Conservation (phyloP, 2,888 invertebrate genomes). For the Hemithea aestivaria region DNA sequence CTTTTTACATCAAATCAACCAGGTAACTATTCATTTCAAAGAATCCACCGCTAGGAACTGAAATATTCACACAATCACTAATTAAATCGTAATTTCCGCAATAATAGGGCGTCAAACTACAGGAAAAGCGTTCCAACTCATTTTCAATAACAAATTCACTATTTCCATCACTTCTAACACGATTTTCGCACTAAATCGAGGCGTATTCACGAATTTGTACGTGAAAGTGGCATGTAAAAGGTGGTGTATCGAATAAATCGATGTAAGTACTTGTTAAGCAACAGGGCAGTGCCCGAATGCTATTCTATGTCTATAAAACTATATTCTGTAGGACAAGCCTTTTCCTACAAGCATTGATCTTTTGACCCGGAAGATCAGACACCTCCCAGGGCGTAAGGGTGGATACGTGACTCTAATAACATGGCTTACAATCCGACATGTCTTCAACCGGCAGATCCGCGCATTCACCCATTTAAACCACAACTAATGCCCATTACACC, state of each 20-base stretch:
- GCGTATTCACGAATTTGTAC: background rate
- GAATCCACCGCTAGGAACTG: too few species aligned
- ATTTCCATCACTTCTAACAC: background rate
- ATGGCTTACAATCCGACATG: slow-evolving; percentile 37
- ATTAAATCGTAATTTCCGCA: too few species aligned
- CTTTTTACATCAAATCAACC: too few species aligned
- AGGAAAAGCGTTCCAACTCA: too few species aligned
- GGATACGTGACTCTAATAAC: slow-evolving; percentile 36
- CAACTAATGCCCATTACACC: slow-evolving; percentile 8
- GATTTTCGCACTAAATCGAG: background rate
- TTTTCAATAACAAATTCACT: too few species aligned
- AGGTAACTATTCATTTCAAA: too few species aligned
- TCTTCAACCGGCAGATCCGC: slow-evolving; percentile 35
- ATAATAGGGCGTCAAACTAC: too few species aligned
- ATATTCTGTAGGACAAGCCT: too few species aligned
- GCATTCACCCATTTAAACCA: slow-evolving; percentile 40
- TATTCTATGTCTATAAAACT: slow-evolving; percentile 30
- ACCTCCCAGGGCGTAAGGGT: slow-evolving; percentile 20
- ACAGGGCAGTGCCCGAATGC: slow-evolving; percentile 59
- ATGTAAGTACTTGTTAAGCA: slow-evolving; percentile 46
- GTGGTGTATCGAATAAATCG: slow-evolving; percentile 49
- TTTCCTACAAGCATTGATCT: too few species aligned
- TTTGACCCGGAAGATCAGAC: slow-evolving; percentile 24
- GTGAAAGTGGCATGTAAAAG: slow-evolving; percentile 29
- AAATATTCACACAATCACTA: too few species aligned